Percentiles rank a stretch among this genome's conserved stretches.
Conservation (phyloP, 2,113 vertebrate genomes). For the Oryzias woworae region DNA sequence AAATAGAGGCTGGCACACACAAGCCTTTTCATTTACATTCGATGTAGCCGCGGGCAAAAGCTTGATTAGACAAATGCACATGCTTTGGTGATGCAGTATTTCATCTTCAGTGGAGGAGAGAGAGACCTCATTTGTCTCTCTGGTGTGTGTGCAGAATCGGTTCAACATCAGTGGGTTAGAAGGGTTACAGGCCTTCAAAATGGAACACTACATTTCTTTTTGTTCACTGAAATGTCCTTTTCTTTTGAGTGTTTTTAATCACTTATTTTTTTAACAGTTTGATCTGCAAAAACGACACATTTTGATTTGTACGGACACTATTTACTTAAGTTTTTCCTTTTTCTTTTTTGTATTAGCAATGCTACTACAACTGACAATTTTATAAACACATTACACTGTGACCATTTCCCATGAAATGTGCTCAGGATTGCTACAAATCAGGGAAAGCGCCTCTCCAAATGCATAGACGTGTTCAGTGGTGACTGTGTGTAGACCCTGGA, state of each 20-base stretch:
- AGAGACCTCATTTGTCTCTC: constrained; percentile 67
- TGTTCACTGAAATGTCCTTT: constrained; percentile 47
- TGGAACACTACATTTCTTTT: constrained; percentile 67
- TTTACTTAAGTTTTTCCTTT: not conserved
- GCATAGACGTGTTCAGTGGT: constrained; percentile 68
- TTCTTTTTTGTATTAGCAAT: not conserved
- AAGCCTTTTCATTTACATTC: constrained; percentile 69
- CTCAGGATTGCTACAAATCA: constrained; percentile 26
- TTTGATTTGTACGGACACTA: no score
- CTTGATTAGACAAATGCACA: constrained; percentile 76
- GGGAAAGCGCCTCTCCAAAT: constrained; percentile 50
- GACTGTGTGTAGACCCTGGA: constrained; percentile 67
- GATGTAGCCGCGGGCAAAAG: constrained; percentile 62
- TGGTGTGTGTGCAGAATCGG: constrained; percentile 58
- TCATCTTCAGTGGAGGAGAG: constrained; percentile 71
- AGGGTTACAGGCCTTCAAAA: constrained; percentile 67
- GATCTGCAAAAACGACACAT: no score
- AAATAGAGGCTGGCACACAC: constrained; percentile 70
- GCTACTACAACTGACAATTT: not conserved
- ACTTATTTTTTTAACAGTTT: no score
- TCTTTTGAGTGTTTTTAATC: no score
- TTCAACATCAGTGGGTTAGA: constrained; percentile 70
- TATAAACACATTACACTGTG: not conserved
- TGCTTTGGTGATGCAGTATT: constrained; percentile 75
- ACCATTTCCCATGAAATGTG: constrained; percentile 1